A percentile compares a stretch with the other conserved stretches of the same genome.
Evolutionary conservation across 2,888 invertebrate genomes (phyloP).

Genomic region (Drosophila kanekoi): DNA sequence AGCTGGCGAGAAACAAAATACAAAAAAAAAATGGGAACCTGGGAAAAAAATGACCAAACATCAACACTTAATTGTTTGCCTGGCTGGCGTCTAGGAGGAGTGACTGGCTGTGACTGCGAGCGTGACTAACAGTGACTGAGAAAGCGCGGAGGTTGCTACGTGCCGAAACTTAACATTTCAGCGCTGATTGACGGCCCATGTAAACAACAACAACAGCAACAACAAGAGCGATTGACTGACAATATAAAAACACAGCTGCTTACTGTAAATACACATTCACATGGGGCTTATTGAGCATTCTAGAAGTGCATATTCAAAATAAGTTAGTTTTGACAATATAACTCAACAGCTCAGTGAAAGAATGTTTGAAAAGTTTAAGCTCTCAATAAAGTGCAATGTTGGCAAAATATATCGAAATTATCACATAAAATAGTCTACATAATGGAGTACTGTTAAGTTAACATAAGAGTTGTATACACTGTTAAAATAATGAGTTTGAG

Average conservation of each 20-base stretch:
- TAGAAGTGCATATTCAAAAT: slow-evolving; percentile 2
- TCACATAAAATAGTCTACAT: no score
- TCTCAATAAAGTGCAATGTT: no score
- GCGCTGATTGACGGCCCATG: slow-evolving; percentile 53
- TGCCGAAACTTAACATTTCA: slow-evolving; percentile 52
- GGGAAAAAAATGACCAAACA: slow-evolving; percentile 75
- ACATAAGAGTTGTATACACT: no score
- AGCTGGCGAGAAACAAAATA: slow-evolving; percentile 57
- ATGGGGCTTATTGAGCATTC: not conserved
- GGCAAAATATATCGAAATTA: no score
- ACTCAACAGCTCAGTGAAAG: not conserved
- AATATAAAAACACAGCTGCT: slow-evolving; percentile 29
- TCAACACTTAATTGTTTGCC: slow-evolving; percentile 83
- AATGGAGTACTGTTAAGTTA: no score
- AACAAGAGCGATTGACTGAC: slow-evolving; percentile 19
- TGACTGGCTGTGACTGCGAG: slow-evolving; percentile 34
- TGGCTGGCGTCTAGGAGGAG: slow-evolving; percentile 9
- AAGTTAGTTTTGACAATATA: not conserved
- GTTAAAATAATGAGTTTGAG: no score
- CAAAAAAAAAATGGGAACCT: slow-evolving; percentile 6
- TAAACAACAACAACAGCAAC: slow-evolving; percentile 6
- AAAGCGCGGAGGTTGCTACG: slow-evolving; percentile 39
- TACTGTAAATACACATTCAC: slow-evolving; percentile 1
- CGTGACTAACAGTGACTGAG: slow-evolving; percentile 44
- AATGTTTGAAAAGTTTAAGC: not conserved